phyloP scores from a whole-genome alignment of 2,113 vertebrate genomes.

The Eptesicus fuscus region DNA sequence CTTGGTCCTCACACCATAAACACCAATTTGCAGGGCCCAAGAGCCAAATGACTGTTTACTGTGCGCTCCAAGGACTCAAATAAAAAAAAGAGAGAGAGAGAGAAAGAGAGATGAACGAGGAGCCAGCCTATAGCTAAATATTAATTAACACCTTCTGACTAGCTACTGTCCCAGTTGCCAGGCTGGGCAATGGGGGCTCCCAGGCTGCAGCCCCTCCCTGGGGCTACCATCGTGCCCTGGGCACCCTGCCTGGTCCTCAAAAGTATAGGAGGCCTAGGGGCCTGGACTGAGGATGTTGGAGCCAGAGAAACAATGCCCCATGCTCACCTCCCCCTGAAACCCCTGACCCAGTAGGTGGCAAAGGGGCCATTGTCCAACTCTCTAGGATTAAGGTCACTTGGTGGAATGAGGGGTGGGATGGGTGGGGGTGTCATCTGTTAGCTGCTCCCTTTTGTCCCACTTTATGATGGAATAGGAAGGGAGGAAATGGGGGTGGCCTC shows the following conservation, averaged over 20 bases:
- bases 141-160: constrained; percentile 71
- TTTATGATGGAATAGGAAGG: background rate
- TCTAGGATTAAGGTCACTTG: background rate
- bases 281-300: background rate
- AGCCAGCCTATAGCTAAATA: constrained; percentile 65
- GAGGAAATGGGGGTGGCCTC: background rate
- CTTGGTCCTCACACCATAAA: constrained; percentile 71
- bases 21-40: constrained; percentile 74
- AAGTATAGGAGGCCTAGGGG: background rate
- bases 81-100: background rate
- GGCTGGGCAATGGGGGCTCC: background rate
- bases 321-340: background rate
- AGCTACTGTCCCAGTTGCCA: constrained; percentile 30
- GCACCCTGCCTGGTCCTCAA: background rate
- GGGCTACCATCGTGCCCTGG: background rate
- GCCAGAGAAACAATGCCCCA: background rate
- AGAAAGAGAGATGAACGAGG: background rate
- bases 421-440: background rate
- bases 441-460: background rate
- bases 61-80: constrained; percentile 34
- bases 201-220: background rate
- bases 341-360: background rate
- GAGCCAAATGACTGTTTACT: constrained; percentile 77
- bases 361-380: background rate
- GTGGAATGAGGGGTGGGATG: background rate